Percentiles rank a stretch among this genome's conserved stretches.
Evolutionary conservation across 2,888 invertebrate genomes (phyloP).

Genomic region (Phengaris arion): DNA sequence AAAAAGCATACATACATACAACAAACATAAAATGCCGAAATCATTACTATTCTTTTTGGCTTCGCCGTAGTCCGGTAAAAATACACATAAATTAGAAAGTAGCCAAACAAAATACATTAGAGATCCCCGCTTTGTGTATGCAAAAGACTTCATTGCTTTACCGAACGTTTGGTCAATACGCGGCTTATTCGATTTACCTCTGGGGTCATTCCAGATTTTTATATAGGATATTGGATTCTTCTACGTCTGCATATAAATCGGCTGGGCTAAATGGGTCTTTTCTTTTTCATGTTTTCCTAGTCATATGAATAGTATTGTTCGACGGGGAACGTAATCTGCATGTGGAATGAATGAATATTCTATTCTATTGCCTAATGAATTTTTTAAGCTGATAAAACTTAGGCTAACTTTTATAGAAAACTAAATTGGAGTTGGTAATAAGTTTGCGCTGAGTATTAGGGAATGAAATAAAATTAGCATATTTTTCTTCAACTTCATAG

Average conservation of each 20-base stretch:
- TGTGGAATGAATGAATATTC: conserved; percentile 33
- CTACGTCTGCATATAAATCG: conserved; percentile 48
- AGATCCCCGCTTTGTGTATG: conserved; percentile 15
- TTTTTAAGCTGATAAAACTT: conserved; percentile 27
- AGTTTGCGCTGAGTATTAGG: conserved; percentile 16
- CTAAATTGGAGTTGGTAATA: conserved; percentile 21
- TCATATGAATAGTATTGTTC: conserved; percentile 29
- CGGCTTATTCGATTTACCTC: conserved; percentile 49
- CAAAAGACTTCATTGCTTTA: conserved; percentile 36
- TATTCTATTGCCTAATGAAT: conserved; percentile 21
- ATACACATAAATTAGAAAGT: conserved; percentile 2
- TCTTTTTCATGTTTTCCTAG: conserved; percentile 40
- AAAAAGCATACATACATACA: too few relatives aligned
- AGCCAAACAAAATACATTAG: conserved; percentile 25
- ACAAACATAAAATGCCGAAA: too few relatives aligned
- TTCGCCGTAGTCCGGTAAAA: background rate
- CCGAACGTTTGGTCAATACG: conserved; percentile 52
- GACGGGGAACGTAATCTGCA: conserved; percentile 25
- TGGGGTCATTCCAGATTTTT: conserved; percentile 52
- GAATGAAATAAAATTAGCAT: conserved; percentile 26
- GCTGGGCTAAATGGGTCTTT: conserved; percentile 42
- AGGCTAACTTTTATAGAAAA: conserved; percentile 22
- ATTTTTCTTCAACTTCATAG: conserved; percentile 15
- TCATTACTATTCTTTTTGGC: too few relatives aligned
- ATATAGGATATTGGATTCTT: conserved; percentile 64